Conservation (phyloP, 2,888 invertebrate species). For the Drosophila demipolita region DNA sequence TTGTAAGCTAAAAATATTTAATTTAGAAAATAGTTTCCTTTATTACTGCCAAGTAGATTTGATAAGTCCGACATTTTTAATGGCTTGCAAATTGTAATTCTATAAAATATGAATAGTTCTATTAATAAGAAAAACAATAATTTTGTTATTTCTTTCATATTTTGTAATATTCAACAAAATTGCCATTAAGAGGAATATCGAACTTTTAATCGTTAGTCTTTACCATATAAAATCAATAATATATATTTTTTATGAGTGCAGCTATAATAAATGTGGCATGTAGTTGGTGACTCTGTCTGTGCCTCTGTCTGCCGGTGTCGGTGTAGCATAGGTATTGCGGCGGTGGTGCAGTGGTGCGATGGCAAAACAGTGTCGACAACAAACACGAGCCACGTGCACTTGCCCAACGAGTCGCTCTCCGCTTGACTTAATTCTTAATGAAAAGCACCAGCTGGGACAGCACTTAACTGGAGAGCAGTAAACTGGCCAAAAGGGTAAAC, state of each 20-base stretch:
- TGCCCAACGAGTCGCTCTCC: constrained; percentile 57
- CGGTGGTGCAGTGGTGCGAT: constrained; percentile 6
- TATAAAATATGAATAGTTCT: neutral
- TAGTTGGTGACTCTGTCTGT: constrained; percentile 25
- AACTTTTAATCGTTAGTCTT: neutral
- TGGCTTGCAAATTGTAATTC: neutral
- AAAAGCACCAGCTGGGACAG: constrained; percentile 56
- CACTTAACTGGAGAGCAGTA: constrained; percentile 1
- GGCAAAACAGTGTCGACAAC: constrained; percentile 41
- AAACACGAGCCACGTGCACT: constrained; percentile 74
- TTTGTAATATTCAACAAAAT: neutral
- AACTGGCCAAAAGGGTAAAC: constrained; percentile 7
- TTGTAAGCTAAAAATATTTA: neutral
- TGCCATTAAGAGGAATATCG: neutral
- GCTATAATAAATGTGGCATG: constrained; percentile 18
- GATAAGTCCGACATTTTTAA: no score
- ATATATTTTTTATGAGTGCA: constrained; percentile 1
- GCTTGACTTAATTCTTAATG: constrained; percentile 63
- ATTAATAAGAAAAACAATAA: neutral
- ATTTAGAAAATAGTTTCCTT: neutral
- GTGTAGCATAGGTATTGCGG: neutral
- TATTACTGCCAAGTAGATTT: neutral
- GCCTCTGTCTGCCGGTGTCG: neutral
- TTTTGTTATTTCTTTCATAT: neutral
- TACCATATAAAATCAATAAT: neutral